Percentiles rank a stretch among this genome's conserved stretches.
phyloP scores from a whole-genome alignment of 2,113 vertebrate genomes.

The Sphaerodactylus townsendi region DNA sequence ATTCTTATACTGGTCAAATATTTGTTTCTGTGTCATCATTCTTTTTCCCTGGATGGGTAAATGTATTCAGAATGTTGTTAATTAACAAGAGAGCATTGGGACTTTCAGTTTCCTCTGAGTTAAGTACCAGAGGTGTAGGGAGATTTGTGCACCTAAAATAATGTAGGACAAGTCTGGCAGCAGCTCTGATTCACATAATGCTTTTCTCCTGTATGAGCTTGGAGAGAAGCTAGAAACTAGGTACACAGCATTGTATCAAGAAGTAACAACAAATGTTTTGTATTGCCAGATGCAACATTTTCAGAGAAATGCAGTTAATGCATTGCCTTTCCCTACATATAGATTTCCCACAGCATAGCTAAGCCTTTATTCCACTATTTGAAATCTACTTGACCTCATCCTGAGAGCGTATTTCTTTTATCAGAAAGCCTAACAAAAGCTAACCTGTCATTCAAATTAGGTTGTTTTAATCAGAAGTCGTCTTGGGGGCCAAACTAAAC shows the following conservation, averaged over 20 bases:
- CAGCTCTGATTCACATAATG: not conserved
- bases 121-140: not conserved
- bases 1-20: not conserved
- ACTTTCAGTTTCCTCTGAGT: not conserved
- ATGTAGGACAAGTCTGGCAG: not conserved
- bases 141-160: not conserved
- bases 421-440: not conserved
- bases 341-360: not conserved
- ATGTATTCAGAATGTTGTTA: not conserved
- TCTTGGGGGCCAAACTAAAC: too few species aligned
- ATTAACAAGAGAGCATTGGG: not conserved
- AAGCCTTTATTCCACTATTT: not conserved
- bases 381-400: not conserved
- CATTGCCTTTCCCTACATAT: not conserved
- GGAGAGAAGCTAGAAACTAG: not conserved
- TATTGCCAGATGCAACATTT: not conserved
- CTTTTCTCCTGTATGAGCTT: not conserved
- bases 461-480: not conserved
- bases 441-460: not conserved
- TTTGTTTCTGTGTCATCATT: conserved; percentile 1
- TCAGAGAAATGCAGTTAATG: not conserved
- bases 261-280: not conserved
- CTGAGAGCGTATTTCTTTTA: not conserved
- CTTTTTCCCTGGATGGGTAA: not conserved
- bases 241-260: not conserved